Evolutionary conservation across 2,797 vertebrate genomes (phyloP), one percentile per base, ranked within the genome.

Genomic region (Sebastes hubbsi): DNA sequence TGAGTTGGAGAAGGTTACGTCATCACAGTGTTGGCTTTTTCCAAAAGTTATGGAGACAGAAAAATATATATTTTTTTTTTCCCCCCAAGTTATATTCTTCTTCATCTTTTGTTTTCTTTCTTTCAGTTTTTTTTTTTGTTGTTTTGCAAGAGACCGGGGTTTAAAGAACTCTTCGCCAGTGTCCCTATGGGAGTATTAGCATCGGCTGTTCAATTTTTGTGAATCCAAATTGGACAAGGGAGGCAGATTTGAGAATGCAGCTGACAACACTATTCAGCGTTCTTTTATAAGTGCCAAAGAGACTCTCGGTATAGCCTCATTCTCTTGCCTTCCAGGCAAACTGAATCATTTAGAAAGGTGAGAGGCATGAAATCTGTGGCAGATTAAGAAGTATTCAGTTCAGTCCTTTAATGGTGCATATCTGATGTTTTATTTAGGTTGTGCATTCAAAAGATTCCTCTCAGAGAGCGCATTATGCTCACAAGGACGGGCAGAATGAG

Each of bases 381-480:
- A 81, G 69, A 83, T 83, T 85, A 91, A 85, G 82, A 87, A 91
- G 88, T 61, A 83, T 92, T 94, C 85, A 89, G 81, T 92, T 93
- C 89, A 91, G 89, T 92, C 94, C 93, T 95, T 94, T 94, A 95
- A 92, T 83, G 83, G 88, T 92, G 89, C 83, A 88, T 83, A 90
- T 92, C 91, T 94, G 91, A 94, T 95, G 92, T 94, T 95, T 95
- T 95, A 95, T 95, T 95, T 93, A 95, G 91, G 71, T 86, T 91
- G 89, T 80, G 84, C 84, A 86, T 92, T 94, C 92, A 93, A 89
- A 88, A 46, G 66, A 77, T 54, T 81, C n/a, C 75, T 75, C 74
- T 77, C 63, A 46, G 56, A 72, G 70, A 80, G 65, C 16, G 56
- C 54, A 68, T 76, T 69, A 71, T 75, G 63, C 74, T 68, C 64